Conservation (phyloP, 2,888 invertebrate species). For the Hydraecia micacea region DNA sequence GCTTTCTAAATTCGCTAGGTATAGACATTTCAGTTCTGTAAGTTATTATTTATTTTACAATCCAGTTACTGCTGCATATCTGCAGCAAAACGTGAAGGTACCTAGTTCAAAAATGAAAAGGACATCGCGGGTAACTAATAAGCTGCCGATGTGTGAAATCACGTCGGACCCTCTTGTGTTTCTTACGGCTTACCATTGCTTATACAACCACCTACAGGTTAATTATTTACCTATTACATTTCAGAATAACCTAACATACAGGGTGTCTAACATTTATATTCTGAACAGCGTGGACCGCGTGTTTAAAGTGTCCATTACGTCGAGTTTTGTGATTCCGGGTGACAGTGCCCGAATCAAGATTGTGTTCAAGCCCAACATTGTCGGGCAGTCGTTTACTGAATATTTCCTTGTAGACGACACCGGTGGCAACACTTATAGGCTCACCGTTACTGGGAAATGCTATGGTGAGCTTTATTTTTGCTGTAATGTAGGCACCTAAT, state of each 20-base stretch:
- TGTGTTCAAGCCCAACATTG: slow-evolving; percentile 79
- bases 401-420: slow-evolving; percentile 84
- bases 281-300: slow-evolving; percentile 83
- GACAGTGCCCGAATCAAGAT: slow-evolving; percentile 76
- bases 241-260: slow-evolving; percentile 78
- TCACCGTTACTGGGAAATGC: slow-evolving; percentile 83
- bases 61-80: neutral
- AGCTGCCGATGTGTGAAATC: neutral
- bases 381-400: slow-evolving; percentile 84
- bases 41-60: neutral
- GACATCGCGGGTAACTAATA: too few relatives aligned
- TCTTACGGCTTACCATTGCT: too few relatives aligned
- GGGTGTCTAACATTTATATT: slow-evolving; percentile 80
- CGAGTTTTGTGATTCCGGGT: slow-evolving; percentile 75
- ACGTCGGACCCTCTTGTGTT: neutral
- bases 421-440: slow-evolving; percentile 76
- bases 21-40: neutral
- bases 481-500: neutral
- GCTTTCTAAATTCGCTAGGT: neutral
- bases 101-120: neutral
- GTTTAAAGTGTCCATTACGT: slow-evolving; percentile 79
- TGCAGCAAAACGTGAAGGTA: neutral
- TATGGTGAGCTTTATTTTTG: slow-evolving; percentile 75
- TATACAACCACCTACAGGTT: neutral
- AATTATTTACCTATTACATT: slow-evolving; percentile 55